Evolutionary conservation across 2,113 vertebrate genomes (phyloP), one percentile per base, ranked within the genome.

Genomic region (Dicerorhinus sumatrensis): DNA sequence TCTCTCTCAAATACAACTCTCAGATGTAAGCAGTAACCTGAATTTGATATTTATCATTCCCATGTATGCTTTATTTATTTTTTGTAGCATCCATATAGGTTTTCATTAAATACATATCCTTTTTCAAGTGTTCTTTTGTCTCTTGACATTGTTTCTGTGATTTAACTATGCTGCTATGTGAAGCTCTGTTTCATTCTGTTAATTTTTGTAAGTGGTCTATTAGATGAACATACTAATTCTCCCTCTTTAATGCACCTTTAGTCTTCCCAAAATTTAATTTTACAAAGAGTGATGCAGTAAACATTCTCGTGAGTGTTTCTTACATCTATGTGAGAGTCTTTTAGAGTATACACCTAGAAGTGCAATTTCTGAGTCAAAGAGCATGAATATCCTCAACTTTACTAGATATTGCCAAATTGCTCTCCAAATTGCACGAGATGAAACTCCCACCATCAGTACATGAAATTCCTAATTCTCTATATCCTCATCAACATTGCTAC

Each of bases 401-500:
- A 46, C 25, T 69, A 83, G 18, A 11, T 54, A 69, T n/a, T 95
- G 8, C 8, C 65, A 63, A 46, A 76, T 88, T 60, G 17, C 42
- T 88, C 60, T 96, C 11, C 42, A 76, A 79, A 76, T 36, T 76
- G 2, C 18, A 62, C 0, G 5, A 48, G 39, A 82, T 89, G 51
- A 94, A 76, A 60, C 39, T 87, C 5, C 23, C 1, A 79, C 25
- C 42, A 56, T 17, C 8, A 75, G 29, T 79, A 39, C 21, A n/a
- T 93, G 39, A 93, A 93, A 96, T 93, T 46, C 33, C 54, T 36
- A 79, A 95, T 89, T 97, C 8, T 89, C 48, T 83, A 3, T 84
- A 36, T 82, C 42, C 12, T 46, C 72, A 54, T 54, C 20, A 63
- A 77, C 11, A 56, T 76, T 93, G 13, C 29, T 73, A 42, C 73